Evolutionary conservation across 2,888 invertebrate genomes (phyloP).

Genomic region (Lathronympha strigana): DNA sequence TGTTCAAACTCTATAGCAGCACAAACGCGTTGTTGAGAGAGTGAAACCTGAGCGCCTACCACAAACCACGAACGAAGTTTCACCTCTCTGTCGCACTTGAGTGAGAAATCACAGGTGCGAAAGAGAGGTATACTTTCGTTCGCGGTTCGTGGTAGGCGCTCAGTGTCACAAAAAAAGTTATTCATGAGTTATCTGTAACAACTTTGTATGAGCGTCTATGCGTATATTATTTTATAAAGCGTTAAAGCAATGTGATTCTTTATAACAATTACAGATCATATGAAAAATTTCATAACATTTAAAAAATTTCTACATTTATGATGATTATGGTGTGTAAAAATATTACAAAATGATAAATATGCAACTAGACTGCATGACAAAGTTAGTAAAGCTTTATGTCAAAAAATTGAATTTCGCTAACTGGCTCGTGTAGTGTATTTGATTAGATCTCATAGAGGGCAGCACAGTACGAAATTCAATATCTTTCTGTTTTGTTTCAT

Average conservation of each 20-base stretch:
- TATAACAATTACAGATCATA: background rate
- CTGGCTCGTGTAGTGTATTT: slow-evolving; percentile 41
- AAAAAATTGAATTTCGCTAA: slow-evolving; percentile 46
- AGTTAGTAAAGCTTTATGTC: slow-evolving; percentile 52
- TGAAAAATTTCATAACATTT: background rate
- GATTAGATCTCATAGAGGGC: slow-evolving; percentile 65
- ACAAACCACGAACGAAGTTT: too few species aligned
- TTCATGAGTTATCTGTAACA: slow-evolving; percentile 61
- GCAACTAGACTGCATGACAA: slow-evolving; percentile 58
- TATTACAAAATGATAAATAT: slow-evolving; percentile 4
- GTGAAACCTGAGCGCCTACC: slow-evolving; percentile 42
- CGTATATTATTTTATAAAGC: background rate
- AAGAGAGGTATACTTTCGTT: too few species aligned
- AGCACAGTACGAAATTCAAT: slow-evolving; percentile 68
- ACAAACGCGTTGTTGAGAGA: slow-evolving; percentile 42
- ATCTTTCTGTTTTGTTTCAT: slow-evolving; percentile 68
- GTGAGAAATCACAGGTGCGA: too few species aligned
- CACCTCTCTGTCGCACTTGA: too few species aligned
- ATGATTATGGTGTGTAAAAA: slow-evolving; percentile 4
- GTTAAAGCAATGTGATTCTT: background rate
- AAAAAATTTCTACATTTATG: slow-evolving; percentile 26
- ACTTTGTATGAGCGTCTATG: slow-evolving; percentile 53
- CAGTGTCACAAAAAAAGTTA: slow-evolving; percentile 79
- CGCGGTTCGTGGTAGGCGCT: too few species aligned
- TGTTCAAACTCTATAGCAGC: slow-evolving; percentile 39